Evolutionary conservation across 2,113 vertebrate species (phyloP), one percentile per base, ranked within the genome.

Genomic region (Castor canadensis): DNA sequence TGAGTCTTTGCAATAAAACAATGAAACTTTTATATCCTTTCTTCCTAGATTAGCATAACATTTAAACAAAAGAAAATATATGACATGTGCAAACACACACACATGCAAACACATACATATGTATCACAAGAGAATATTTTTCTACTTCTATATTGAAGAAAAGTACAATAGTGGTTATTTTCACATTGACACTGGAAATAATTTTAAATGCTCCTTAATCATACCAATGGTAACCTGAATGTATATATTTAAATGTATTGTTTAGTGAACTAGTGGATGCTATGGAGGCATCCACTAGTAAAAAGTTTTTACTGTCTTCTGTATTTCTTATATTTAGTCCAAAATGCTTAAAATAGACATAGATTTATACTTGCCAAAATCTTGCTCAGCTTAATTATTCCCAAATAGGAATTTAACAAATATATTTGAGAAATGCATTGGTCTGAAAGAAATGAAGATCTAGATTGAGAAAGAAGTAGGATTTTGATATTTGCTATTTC

Each of bases 201-300:
- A 71, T 89, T 95, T 92, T 30, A 62, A 60, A 77, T 84, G 2
- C 12, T 92, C 58, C 60, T 77, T 82, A 87, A 93, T 54, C 45
- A 60, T 62, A 35, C 4, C 6, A 69, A 4, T 54, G n/a, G 32
- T 66, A 60, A 60, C 47, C 82, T 54, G 84, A 83, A 87, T 82
- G 17, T 13, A 54, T 60, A 73, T 93, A 87, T 93, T 91, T 20
- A 19, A 94, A 66, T 80, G 69, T 87, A 56, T 67, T 89, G 30
- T 52, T 83, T 28, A 76, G 16, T 22, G 13, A 93, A 76, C 10
- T 79, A 66, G 5, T 92, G 26, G 52, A 91, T 73, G 11, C 3
- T 73, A 7, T 49, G 32, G 32, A 93, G 60, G 49, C 83, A 95
- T 92, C 95, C 82, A 96, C 75, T 75, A 95, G 80, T 56, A 60